Evolutionary conservation across 2,888 invertebrate species (phyloP).

Genomic region (Plagodis pulveraria): DNA sequence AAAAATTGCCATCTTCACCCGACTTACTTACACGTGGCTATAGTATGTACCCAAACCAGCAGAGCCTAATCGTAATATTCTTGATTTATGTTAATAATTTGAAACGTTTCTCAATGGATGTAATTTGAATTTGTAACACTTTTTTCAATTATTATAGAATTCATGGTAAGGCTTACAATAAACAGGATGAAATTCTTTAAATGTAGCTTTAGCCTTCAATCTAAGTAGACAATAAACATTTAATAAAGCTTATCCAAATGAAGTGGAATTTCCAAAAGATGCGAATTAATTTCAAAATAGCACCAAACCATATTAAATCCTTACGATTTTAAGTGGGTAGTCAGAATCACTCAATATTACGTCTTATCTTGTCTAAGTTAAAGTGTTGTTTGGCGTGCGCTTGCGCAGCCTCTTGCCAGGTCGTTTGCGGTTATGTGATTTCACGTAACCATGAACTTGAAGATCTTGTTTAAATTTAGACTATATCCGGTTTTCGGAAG

Average conservation of each 20-base stretch:
- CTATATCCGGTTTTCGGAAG: conserved; percentile 20
- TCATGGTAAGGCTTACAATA: too few relatives aligned
- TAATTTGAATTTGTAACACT: too few relatives aligned
- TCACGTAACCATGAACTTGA: conserved; percentile 27
- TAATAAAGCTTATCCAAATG: not conserved
- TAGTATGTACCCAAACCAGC: too few relatives aligned
- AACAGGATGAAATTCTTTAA: too few relatives aligned
- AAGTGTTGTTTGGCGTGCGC: not conserved
- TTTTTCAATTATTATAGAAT: too few relatives aligned
- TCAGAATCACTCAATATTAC: not conserved
- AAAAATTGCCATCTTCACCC: too few relatives aligned
- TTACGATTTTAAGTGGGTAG: not conserved
- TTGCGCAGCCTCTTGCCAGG: not conserved
- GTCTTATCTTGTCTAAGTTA: not conserved
- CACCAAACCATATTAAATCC: not conserved
- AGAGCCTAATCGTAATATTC: too few relatives aligned
- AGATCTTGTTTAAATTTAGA: conserved; percentile 4
- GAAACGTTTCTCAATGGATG: too few relatives aligned
- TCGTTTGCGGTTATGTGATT: not conserved
- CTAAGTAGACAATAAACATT: too few relatives aligned
- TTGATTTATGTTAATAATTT: too few relatives aligned
- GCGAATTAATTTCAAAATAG: conserved; percentile 1
- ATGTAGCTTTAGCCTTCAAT: too few relatives aligned
- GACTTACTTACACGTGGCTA: too few relatives aligned
- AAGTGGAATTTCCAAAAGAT: conserved; percentile 8